These are phyloP conservation scores for Chelidonichthys spinosus DNA, from an alignment of 2,797 vertebrate species.

Conservation along the genomic window DNA sequence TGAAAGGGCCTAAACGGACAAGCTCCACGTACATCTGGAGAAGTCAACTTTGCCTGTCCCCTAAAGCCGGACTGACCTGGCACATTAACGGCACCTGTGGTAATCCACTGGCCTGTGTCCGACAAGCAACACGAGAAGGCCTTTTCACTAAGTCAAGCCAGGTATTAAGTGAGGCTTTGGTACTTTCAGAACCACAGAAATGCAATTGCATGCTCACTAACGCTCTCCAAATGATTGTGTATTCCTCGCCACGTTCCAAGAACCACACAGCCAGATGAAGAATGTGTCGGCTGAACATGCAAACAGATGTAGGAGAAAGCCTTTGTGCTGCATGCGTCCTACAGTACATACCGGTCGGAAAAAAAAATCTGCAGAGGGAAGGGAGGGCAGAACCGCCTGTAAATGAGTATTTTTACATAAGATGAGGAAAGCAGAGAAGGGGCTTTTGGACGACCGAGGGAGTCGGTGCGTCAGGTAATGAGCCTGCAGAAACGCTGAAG, in stretches of 20 bases:
- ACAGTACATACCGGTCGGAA: constrained; percentile 36
- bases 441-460: constrained; percentile 31
- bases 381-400: constrained; percentile 32
- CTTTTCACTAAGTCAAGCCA: constrained; percentile 26
- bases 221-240: constrained; percentile 24
- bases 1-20: constrained; percentile 44
- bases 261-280: constrained; percentile 53
- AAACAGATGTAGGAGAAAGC: constrained; percentile 47
- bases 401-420: constrained; percentile 63
- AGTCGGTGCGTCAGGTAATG: constrained; percentile 59
- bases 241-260: constrained; percentile 16
- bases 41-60: constrained; percentile 41
- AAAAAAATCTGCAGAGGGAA: constrained; percentile 55
- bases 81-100: constrained; percentile 64
- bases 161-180: constrained; percentile 18
- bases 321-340: constrained; percentile 55
- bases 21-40: constrained; percentile 63
- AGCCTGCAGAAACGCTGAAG: constrained; percentile 46
- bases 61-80: constrained; percentile 39
- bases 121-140: constrained; percentile 30
- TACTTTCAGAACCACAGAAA: constrained; percentile 29
- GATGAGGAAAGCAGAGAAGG: constrained; percentile 72
- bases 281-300: constrained; percentile 54
- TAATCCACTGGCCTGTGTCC: constrained; percentile 29
- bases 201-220: constrained; percentile 42